These are phyloP conservation scores for Cyprinus carpio DNA, from an alignment of 2,113 vertebrate genomes.

Conservation along the genomic window DNA sequence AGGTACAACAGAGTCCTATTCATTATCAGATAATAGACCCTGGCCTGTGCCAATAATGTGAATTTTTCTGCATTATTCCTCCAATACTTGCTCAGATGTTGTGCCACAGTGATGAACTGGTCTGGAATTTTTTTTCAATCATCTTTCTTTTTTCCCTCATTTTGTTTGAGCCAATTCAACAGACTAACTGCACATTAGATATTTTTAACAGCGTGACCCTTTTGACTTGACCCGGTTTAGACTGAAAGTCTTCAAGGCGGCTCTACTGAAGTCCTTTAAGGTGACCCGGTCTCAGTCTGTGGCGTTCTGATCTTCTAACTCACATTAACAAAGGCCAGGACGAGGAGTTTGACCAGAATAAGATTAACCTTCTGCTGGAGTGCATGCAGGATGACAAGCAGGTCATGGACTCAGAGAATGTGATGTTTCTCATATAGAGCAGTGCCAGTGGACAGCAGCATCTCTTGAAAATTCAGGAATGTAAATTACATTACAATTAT, in stretches of 20 bases:
- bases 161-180: too few relatives aligned
- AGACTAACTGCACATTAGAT: too few relatives aligned
- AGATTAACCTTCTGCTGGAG: constrained; percentile 63
- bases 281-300: constrained; percentile 67
- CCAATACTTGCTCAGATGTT: too few relatives aligned
- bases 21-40: too few relatives aligned
- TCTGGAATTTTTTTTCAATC: too few relatives aligned
- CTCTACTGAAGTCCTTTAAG: constrained; percentile 67
- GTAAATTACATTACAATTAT: background rate
- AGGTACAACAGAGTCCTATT: too few relatives aligned
- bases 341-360: constrained; percentile 58
- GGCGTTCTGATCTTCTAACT: constrained; percentile 60
- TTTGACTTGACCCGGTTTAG: too few relatives aligned
- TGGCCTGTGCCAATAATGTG: background rate
- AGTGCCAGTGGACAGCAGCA: background rate
- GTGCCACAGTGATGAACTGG: too few relatives aligned
- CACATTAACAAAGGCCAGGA: constrained; percentile 61
- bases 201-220: too few relatives aligned
- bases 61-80: background rate
- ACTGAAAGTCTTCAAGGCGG: too few relatives aligned
- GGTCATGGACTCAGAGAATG: too few relatives aligned
- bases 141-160: too few relatives aligned
- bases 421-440: constrained; percentile 67
- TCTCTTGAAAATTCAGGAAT: background rate
- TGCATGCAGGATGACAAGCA: constrained; percentile 73